phyloP scores from a whole-genome alignment of 1,140 invertebrate species.

The Meloidogyne exigua region DNA sequence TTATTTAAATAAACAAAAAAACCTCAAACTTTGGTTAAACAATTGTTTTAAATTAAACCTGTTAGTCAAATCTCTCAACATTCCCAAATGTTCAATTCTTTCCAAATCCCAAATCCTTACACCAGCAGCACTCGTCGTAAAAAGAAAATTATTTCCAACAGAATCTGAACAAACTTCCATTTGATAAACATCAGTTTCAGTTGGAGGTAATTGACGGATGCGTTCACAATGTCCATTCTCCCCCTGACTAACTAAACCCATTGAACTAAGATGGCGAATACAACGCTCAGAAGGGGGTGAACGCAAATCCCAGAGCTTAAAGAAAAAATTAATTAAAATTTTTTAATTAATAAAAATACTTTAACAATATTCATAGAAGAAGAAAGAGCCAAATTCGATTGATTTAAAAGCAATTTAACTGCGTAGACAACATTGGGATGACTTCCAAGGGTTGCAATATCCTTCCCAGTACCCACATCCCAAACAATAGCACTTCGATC shows the following conservation, averaged over 20 bases:
- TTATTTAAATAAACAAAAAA: too few species aligned
- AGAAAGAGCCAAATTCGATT: neutral
- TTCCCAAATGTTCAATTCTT: neutral
- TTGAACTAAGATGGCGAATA: neutral
- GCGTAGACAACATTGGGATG: constrained; percentile 1
- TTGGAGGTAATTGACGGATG: neutral
- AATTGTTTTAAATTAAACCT: too few species aligned
- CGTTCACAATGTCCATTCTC: constrained; percentile 2
- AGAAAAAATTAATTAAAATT: neutral
- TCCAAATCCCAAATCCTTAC: constrained; percentile 13
- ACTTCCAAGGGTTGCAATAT: neutral
- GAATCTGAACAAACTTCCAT: neutral
- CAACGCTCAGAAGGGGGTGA: neutral
- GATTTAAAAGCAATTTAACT: neutral
- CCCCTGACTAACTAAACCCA: constrained; percentile 4
- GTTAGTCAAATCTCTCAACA: constrained; percentile 7
- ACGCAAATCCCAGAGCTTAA: constrained; percentile 10
- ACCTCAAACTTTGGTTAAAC: too few species aligned
- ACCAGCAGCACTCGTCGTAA: neutral
- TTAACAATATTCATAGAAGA: constrained; percentile 13
- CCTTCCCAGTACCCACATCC: neutral
- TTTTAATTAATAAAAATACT: neutral
- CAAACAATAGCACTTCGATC: constrained; percentile 4
- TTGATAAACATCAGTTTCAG: neutral
- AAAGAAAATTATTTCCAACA: neutral